Evolutionary conservation across 2,888 invertebrate genomes (phyloP).

Genomic region (Scrobipalpa atriplicella): DNA sequence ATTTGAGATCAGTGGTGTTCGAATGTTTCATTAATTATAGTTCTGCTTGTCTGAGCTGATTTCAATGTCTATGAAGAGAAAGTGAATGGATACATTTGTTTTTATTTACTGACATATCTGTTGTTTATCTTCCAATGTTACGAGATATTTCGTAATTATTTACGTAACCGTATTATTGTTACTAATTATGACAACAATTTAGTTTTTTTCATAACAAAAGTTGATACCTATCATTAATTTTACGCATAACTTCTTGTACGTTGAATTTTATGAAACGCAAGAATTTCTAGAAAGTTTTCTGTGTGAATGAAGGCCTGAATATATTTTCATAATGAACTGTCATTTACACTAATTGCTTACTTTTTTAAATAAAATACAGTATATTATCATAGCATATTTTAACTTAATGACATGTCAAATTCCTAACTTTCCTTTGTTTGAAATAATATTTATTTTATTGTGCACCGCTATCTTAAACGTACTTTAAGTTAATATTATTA

Average conservation of each 20-base stretch:
- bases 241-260: not conserved
- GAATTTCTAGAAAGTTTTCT: not conserved
- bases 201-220: not conserved
- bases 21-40: not conserved
- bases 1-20: not conserved
- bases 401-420: no score
- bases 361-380: not conserved
- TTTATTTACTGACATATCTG: no score
- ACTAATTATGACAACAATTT: not conserved
- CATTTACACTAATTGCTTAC: not conserved
- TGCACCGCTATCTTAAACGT: no score
- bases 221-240: constrained; percentile 1
- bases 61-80: not conserved
- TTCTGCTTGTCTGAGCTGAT: constrained; percentile 9
- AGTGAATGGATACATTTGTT: not conserved
- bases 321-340: constrained; percentile 1
- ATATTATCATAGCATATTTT: not conserved
- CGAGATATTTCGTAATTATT: no score
- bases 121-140: no score
- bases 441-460: no score
- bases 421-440: no score
- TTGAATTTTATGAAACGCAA: not conserved
- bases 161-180: not conserved
- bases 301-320: no score
- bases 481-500: no score